Conservation (phyloP, 2,888 invertebrate genomes). For the Omphaloscelis lunosa region DNA sequence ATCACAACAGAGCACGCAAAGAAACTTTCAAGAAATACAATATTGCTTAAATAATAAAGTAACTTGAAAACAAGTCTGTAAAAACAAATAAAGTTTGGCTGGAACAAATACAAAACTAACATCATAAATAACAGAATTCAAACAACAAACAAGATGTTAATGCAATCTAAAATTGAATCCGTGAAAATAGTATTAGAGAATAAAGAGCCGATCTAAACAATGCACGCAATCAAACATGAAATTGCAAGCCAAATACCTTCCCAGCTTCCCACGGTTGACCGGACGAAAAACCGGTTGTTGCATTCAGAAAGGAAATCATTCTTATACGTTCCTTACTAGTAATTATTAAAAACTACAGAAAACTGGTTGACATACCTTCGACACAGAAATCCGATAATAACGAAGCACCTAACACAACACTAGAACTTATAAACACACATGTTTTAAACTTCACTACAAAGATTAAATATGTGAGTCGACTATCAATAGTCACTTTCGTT, state of each 20-base stretch:
- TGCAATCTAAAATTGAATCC: constrained; percentile 46
- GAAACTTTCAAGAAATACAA: constrained; percentile 7
- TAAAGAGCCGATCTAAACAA: constrained; percentile 66
- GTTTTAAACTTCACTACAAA: constrained; percentile 83
- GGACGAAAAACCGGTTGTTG: constrained; percentile 87
- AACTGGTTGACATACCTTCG: constrained; percentile 81
- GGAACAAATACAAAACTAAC: constrained; percentile 33
- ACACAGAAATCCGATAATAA: constrained; percentile 70
- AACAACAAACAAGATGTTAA: constrained; percentile 34
- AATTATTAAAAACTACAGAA: constrained; percentile 77
- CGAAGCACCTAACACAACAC: constrained; percentile 70
- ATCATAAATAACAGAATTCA: constrained; percentile 32
- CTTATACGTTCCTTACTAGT: constrained; percentile 78
- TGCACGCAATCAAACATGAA: constrained; percentile 69
- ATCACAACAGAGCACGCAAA: constrained; percentile 40
- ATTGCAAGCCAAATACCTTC: constrained; percentile 84
- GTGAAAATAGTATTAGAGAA: constrained; percentile 46
- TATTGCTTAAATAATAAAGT: constrained; percentile 31
- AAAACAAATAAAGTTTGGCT: constrained; percentile 35
- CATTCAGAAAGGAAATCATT: constrained; percentile 86
- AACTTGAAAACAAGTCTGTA: constrained; percentile 27
- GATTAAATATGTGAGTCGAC: constrained; percentile 78
- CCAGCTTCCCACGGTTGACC: constrained; percentile 88
- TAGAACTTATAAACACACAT: constrained; percentile 76
- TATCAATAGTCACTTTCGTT: constrained; percentile 70